Evolutionary conservation across 2,888 invertebrate genomes (phyloP), one percentile per base, ranked within the genome.

Genomic region (Dexiosoma caninum): DNA sequence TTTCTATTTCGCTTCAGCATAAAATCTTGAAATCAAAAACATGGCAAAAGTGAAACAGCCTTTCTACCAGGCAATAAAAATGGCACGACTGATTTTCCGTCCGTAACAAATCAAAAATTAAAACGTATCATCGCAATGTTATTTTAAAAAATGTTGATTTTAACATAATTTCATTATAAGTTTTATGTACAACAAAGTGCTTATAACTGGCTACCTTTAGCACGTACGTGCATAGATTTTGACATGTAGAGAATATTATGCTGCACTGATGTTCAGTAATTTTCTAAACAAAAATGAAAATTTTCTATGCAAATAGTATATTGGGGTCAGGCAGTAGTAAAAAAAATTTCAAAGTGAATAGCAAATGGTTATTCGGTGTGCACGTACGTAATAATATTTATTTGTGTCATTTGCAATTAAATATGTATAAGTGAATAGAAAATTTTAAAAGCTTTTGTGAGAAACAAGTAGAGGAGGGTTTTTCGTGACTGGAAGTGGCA

Each of bases 41-140:
- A 46, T n/a, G n/a, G n/a, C 10, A 44, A 42, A 21, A 62, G 1
- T 6, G 21, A n/a, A n/a, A n/a, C n/a, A n/a, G n/a, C n/a, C 10
- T 49, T 42, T 53, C 9, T 4, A 14, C 16, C 60, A 40, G 59
- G 57, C 19, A 70, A 55, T 21, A 64, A 64, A 62, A 53, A 69
- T 37, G 21, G 69, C 76, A 76, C 55, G 69, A 64, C 12, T 77
- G 69, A 55, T 62, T 77, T 70, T 62, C 12, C 16, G 35, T n/a
- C 12, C 37, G 60, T 19, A 40, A 77, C 49, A 77, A 70, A 70
- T 77, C 77, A 77, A 77, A 70, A 70, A 62, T 76, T 55, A 62
- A 55, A 76, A 69, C 35, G 19, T n/a, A 32, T 44, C 19, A 51
- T 30, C 10, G 30, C 16, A 44, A 44, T 32, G 14, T 42, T 23